Percentiles rank a stretch among this genome's conserved stretches.
Conservation (phyloP, 2,888 invertebrate species). For the Thymelicus lineola region DNA sequence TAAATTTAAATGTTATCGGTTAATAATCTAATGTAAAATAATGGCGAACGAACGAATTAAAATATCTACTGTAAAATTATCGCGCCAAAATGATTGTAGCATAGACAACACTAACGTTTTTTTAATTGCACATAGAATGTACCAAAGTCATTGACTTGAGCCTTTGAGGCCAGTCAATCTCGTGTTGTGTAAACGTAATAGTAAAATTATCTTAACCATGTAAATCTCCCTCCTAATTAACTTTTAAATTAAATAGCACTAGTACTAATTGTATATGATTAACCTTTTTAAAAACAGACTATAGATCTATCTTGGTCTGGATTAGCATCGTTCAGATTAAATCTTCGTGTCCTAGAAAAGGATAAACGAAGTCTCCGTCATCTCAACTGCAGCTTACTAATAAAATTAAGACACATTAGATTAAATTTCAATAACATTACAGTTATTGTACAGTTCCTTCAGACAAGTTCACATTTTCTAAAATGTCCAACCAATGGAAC, state of each 20-base stretch:
- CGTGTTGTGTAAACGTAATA: slow-evolving; percentile 11
- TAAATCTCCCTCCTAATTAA: slow-evolving; percentile 27
- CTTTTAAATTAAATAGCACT: slow-evolving; percentile 12
- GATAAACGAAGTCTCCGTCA: not conserved
- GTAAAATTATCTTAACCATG: slow-evolving; percentile 28
- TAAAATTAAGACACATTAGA: not conserved
- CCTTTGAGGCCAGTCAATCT: slow-evolving; percentile 25
- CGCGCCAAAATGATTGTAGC: slow-evolving; percentile 19
- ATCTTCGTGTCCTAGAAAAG: not conserved
- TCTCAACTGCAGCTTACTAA: not conserved
- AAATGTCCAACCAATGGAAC: slow-evolving; percentile 54
- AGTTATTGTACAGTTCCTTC: slow-evolving; percentile 37
- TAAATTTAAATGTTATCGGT: slow-evolving; percentile 17
- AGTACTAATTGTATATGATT: slow-evolving; percentile 5
- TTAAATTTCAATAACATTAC: slow-evolving; percentile 6
- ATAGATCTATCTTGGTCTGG: not conserved
- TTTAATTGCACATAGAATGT: slow-evolving; percentile 43
- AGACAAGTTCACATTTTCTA: slow-evolving; percentile 60
- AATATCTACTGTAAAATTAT: slow-evolving; percentile 8
- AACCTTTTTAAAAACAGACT: not conserved
- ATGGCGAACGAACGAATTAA: slow-evolving; percentile 5
- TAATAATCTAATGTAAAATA: slow-evolving; percentile 10
- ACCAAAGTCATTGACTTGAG: slow-evolving; percentile 43
- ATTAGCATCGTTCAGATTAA: slow-evolving; percentile 1
- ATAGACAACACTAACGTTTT: slow-evolving; percentile 42